Evolutionary conservation across 2,113 vertebrate species (phyloP).

Genomic region (Crotophaga sulcirostris): DNA sequence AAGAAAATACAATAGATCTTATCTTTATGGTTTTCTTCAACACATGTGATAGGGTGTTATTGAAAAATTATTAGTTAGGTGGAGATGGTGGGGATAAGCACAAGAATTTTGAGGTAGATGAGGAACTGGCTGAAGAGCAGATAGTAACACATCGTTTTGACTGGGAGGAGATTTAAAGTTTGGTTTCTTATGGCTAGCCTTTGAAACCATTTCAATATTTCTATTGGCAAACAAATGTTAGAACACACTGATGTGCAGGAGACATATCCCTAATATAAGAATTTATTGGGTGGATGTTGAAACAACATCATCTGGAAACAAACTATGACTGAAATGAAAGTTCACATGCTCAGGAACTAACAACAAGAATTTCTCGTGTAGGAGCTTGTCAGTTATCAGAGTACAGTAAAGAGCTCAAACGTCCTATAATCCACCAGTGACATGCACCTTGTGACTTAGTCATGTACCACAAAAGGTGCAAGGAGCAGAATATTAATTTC

Average conservation of each 20-base stretch:
- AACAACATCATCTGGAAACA: neutral
- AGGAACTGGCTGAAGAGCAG: neutral
- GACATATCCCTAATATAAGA: neutral
- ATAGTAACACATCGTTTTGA: neutral
- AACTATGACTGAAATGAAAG: neutral
- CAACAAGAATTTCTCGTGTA: neutral
- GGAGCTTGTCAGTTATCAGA: neutral
- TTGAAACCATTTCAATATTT: neutral
- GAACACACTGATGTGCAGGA: neutral
- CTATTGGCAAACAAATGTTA: neutral
- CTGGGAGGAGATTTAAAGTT: neutral
- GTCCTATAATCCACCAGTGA: neutral
- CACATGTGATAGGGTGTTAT: neutral
- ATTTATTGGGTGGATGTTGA: neutral
- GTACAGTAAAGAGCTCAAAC: neutral
- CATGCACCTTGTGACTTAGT: neutral
- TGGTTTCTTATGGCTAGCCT: neutral
- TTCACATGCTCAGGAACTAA: neutral
- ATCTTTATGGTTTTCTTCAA: neutral
- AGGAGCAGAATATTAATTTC: neutral
- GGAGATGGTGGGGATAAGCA: neutral
- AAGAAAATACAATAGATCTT: neutral
- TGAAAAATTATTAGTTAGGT: neutral
- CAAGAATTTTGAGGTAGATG: neutral
- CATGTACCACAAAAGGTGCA: fast-evolving